Evolutionary conservation across 2,113 vertebrate genomes (phyloP).

Genomic region (Gopherus flavomarginatus): DNA sequence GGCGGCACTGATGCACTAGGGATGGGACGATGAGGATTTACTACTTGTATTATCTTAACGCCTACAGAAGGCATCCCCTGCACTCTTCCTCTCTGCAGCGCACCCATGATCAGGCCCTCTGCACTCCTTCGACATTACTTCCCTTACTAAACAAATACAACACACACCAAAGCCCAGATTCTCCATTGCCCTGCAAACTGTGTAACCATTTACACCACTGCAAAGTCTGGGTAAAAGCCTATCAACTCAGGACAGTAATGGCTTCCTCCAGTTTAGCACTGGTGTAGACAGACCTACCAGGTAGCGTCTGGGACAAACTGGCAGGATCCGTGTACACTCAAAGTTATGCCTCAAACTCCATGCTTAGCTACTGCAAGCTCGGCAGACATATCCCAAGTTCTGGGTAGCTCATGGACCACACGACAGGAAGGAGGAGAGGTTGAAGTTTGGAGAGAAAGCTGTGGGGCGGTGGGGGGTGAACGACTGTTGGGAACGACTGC

Average conservation of each 20-base stretch:
- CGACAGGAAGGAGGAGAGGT: not conserved
- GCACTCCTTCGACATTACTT: not conserved
- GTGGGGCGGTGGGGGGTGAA: not conserved
- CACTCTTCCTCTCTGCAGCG: not conserved
- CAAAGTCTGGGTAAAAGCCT: not conserved
- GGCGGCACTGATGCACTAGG: too few species aligned
- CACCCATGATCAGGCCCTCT: not conserved
- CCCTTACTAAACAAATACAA: not conserved
- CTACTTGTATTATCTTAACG: too few species aligned
- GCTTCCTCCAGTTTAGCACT: not conserved
- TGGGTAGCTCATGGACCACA: not conserved
- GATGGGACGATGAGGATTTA: too few species aligned
- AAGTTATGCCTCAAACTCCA: not conserved
- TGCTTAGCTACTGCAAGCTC: not conserved
- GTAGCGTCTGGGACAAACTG: not conserved
- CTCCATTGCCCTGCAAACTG: not conserved
- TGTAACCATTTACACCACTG: not conserved
- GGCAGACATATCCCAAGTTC: not conserved
- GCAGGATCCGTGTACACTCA: not conserved
- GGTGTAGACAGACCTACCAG: not conserved
- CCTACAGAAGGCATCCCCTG: not conserved
- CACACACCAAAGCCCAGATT: not conserved
- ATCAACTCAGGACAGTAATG: not conserved
- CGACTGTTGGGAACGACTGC: not conserved
- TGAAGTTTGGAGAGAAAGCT: not conserved